Conservation (phyloP, 2,797 vertebrate genomes). For the Gephyroberyx darwinii region DNA sequence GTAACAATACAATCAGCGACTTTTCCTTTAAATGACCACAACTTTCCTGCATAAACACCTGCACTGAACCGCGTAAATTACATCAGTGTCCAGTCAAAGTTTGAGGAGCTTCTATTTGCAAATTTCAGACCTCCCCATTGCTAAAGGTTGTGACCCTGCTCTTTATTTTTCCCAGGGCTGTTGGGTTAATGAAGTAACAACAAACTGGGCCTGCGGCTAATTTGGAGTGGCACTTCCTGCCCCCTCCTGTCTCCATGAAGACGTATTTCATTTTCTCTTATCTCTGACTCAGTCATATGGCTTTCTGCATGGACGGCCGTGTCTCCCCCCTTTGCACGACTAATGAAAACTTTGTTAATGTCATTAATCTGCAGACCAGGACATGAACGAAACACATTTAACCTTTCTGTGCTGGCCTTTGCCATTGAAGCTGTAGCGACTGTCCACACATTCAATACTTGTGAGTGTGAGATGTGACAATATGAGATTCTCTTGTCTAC, state of each 20-base stretch:
- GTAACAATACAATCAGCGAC: neutral
- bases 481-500: slow-evolving; percentile 37
- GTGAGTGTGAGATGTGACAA: slow-evolving; percentile 35
- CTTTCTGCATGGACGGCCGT: slow-evolving; percentile 96
- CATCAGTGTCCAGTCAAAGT: slow-evolving; percentile 52
- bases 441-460: slow-evolving; percentile 48
- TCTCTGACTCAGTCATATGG: slow-evolving; percentile 96
- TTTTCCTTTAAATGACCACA: slow-evolving; percentile 20
- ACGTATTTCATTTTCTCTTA: slow-evolving; percentile 99
- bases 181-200: slow-evolving; percentile 97
- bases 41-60: slow-evolving; percentile 10
- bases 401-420: slow-evolving; percentile 62
- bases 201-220: slow-evolving; percentile 94
- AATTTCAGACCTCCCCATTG: slow-evolving; percentile 76
- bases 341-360: slow-evolving; percentile 98
- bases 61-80: slow-evolving; percentile 33
- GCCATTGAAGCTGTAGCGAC: slow-evolving; percentile 51
- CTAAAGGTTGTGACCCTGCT: slow-evolving; percentile 91
- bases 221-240: slow-evolving; percentile 99
- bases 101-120: slow-evolving; percentile 64
- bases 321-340: slow-evolving; percentile 87
- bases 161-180: slow-evolving; percentile 91
- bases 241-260: slow-evolving; percentile 90
- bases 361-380: slow-evolving; percentile 95
- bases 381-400: slow-evolving; percentile 89